These are phyloP conservation scores for Leptopilina syphax DNA, from an alignment of 2,888 invertebrate species.

Conservation along the genomic window DNA sequence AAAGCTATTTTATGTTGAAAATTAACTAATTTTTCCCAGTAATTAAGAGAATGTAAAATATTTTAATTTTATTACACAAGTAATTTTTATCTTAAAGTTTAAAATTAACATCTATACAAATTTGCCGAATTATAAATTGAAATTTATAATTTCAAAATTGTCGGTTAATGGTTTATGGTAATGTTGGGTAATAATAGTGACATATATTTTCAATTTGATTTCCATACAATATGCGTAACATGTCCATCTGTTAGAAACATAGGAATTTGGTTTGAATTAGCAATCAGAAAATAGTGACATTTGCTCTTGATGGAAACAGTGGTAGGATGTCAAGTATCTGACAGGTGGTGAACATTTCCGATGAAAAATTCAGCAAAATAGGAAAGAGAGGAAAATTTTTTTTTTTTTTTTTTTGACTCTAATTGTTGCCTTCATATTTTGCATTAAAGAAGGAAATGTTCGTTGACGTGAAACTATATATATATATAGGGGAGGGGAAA, in stretches of 20 bases:
- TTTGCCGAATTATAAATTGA: too few species aligned
- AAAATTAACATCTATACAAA: too few species aligned
- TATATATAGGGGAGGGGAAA: background rate
- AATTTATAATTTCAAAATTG: too few species aligned
- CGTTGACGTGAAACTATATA: background rate
- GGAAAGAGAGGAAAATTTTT: background rate
- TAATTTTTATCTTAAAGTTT: too few species aligned
- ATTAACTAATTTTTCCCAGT: too few species aligned
- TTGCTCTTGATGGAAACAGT: constrained; percentile 29
- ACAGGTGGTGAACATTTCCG: constrained; percentile 24
- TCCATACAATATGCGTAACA: background rate
- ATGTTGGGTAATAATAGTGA: background rate
- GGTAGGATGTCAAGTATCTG: constrained; percentile 3
- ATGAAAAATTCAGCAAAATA: constrained; percentile 21
- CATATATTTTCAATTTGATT: constrained; percentile 4
- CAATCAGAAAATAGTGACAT: constrained; percentile 33
- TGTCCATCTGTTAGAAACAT: constrained; percentile 11
- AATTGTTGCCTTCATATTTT: constrained; percentile 12
- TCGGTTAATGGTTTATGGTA: background rate
- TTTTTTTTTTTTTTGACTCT: background rate
- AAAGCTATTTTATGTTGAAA: too few species aligned
- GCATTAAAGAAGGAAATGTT: background rate
- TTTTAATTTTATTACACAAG: too few species aligned
- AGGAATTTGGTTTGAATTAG: constrained; percentile 29
- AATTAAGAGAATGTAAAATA: too few species aligned